Percentiles rank a stretch among this genome's conserved stretches.
Conservation (phyloP, 2,113 vertebrate species). For the Tylochromis polylepis region DNA sequence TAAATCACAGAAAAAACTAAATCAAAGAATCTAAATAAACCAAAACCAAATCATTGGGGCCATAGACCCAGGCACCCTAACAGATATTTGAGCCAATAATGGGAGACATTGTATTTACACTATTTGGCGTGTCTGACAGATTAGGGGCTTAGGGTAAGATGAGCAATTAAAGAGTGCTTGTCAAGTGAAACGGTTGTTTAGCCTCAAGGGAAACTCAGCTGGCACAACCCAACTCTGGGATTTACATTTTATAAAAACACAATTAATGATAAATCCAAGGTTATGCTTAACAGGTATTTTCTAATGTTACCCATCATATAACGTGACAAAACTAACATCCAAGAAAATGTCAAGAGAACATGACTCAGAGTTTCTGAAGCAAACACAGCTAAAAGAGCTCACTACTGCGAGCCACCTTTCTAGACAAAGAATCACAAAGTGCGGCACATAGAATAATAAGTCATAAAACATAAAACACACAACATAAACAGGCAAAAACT, state of each 20-base stretch:
- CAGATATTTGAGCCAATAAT: background rate
- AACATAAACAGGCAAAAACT: no score
- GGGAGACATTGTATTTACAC: background rate
- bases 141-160: background rate
- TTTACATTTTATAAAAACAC: background rate
- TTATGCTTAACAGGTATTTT: background rate
- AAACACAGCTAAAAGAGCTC: background rate
- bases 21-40: no score
- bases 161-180: conserved; percentile 4
- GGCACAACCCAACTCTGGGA: background rate
- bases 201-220: background rate
- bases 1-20: no score
- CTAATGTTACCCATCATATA: background rate
- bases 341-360: background rate
- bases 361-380: background rate
- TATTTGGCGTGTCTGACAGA: background rate
- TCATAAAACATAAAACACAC: no score
- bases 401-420: background rate
- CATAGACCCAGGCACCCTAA: no score
- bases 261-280: background rate
- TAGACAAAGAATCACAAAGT: no score
- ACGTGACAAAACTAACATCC: background rate
- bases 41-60: no score
- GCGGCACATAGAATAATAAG: no score
- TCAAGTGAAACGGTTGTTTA: background rate